These are phyloP conservation scores for Anoplius nigerrimus DNA, from an alignment of 2,888 invertebrate genomes.

Conservation along the genomic window DNA sequence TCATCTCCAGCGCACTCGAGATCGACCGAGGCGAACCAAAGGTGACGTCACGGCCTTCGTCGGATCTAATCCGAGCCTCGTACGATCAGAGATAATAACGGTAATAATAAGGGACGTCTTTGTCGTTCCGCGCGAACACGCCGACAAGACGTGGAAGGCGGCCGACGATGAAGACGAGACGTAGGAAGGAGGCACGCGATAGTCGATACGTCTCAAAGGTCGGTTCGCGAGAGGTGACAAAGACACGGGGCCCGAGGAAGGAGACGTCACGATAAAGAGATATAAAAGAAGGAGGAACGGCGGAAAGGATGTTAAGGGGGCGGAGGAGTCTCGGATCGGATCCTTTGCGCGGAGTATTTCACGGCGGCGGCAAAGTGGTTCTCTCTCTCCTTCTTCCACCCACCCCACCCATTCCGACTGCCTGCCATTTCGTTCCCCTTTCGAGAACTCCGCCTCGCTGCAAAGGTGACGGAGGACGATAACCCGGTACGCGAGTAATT, in stretches of 20 bases:
- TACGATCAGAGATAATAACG: too few relatives aligned
- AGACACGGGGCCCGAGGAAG: slow-evolving; percentile 1
- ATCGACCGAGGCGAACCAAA: too few relatives aligned
- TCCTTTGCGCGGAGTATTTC: slow-evolving; percentile 42
- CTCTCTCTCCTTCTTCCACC: neutral
- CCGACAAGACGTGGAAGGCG: too few relatives aligned
- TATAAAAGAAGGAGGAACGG: too few relatives aligned
- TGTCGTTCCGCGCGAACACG: too few relatives aligned
- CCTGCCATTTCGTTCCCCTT: slow-evolving; percentile 3
- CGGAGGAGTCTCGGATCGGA: slow-evolving; percentile 40
- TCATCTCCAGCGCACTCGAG: neutral
- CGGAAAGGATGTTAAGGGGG: slow-evolving; percentile 27
- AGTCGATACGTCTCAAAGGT: slow-evolving; percentile 39
- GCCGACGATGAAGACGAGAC: neutral
- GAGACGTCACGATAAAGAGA: slow-evolving; percentile 2
- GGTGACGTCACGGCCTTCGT: too few relatives aligned
- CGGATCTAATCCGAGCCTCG: too few relatives aligned
- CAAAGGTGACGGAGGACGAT: slow-evolving; percentile 39
- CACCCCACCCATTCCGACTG: neutral
- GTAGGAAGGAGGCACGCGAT: neutral
- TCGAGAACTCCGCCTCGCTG: slow-evolving; percentile 4
- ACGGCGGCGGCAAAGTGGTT: slow-evolving; percentile 32
- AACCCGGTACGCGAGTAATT: slow-evolving; percentile 60
- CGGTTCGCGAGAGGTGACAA: slow-evolving; percentile 6
- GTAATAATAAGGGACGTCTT: too few relatives aligned